Percentiles rank a stretch among this genome's conserved stretches.
These are phyloP conservation scores for Myathropa florea DNA, from an alignment of 2,888 invertebrate genomes.

Conservation along the genomic window DNA sequence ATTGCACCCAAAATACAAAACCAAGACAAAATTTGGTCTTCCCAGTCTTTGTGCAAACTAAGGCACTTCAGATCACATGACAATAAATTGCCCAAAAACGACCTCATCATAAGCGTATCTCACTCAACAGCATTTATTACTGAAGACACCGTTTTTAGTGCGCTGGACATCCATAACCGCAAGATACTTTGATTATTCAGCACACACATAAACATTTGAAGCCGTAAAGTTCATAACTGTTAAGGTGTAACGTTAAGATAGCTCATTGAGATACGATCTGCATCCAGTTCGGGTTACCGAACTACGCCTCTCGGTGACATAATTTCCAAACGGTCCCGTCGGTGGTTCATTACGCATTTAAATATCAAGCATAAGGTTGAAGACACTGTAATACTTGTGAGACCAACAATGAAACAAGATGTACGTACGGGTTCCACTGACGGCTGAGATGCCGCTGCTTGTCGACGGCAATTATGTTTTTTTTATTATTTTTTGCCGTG, in stretches of 20 bases:
- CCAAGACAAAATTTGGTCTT: not conserved
- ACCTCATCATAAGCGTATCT: not conserved
- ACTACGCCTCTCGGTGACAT: slow-evolving; percentile 50
- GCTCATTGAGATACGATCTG: slow-evolving; percentile 38
- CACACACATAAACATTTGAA: slow-evolving; percentile 22
- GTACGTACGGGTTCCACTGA: slow-evolving; percentile 11
- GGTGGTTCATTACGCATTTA: not conserved
- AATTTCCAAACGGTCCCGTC: slow-evolving; percentile 20
- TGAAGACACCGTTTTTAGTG: not conserved
- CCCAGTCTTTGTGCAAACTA: not conserved
- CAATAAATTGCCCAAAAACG: not conserved
- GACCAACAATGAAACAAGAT: slow-evolving; percentile 22
- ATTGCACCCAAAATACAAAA: too few relatives aligned
- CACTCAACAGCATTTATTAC: not conserved
- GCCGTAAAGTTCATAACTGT: slow-evolving; percentile 43
- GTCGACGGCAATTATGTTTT: slow-evolving; percentile 1
- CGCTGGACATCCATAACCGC: not conserved
- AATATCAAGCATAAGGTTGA: not conserved
- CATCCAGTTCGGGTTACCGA: slow-evolving; percentile 54
- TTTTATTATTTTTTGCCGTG: slow-evolving; percentile 16
- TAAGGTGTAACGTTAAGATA: slow-evolving; percentile 44
- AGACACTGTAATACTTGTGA: not conserved
- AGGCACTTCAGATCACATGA: not conserved
- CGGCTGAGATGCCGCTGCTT: slow-evolving; percentile 18
- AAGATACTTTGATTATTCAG: slow-evolving; percentile 13